phyloP scores from a whole-genome alignment of 2,888 invertebrate genomes.

The Mythimna loreyi region DNA sequence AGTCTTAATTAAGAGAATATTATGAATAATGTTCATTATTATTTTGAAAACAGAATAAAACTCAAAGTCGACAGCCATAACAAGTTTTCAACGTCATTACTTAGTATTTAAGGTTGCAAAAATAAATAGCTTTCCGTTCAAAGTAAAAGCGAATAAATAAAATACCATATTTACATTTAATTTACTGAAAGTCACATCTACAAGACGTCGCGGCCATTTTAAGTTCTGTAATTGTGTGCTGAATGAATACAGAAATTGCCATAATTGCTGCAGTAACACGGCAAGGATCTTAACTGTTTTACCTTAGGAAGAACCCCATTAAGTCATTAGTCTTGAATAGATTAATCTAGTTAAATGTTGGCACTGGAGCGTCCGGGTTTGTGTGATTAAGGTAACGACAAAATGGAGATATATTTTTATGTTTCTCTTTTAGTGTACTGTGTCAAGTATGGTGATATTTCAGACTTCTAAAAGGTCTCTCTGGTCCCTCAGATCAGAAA shows the following conservation, averaged over 20 bases:
- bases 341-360: conserved; percentile 63
- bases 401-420: neutral
- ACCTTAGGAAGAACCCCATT: conserved; percentile 64
- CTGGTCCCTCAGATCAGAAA: too few species aligned
- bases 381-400: neutral
- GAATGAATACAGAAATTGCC: conserved; percentile 59
- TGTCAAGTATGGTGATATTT: too few species aligned
- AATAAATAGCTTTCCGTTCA: too few species aligned
- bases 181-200: conserved; percentile 19
- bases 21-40: too few species aligned
- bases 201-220: conserved; percentile 42
- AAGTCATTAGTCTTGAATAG: conserved; percentile 67
- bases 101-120: too few species aligned
- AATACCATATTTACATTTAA: too few species aligned
- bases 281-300: conserved; percentile 58
- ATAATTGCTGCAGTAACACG: conserved; percentile 64
- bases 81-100: too few species aligned
- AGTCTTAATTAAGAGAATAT: too few species aligned
- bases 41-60: too few species aligned
- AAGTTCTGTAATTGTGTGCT: conserved; percentile 50
- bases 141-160: too few species aligned
- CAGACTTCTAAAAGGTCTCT: too few species aligned
- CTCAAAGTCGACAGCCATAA: too few species aligned
- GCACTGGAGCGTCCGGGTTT: conserved; percentile 10
- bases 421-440: neutral